Evolutionary conservation across 2,797 vertebrate genomes (phyloP).

Genomic region (Thamnophis elegans): DNA sequence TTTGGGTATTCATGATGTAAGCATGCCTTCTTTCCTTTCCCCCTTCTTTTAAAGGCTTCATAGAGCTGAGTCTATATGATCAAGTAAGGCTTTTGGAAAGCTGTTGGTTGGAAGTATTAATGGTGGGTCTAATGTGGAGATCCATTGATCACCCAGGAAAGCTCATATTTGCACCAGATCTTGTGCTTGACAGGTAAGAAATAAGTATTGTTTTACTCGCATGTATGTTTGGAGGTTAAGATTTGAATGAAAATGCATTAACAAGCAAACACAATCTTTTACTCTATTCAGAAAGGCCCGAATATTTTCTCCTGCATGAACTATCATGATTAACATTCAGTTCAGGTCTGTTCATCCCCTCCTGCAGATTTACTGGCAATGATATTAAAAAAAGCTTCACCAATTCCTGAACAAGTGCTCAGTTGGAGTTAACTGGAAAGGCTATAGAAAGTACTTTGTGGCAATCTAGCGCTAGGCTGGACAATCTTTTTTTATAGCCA

Average conservation of each 20-base stretch:
- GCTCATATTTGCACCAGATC: slow-evolving; percentile 93
- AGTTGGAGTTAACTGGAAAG: neutral
- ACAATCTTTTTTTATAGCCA: neutral
- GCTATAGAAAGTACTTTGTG: neutral
- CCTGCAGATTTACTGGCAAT: neutral
- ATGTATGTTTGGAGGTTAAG: too few relatives aligned
- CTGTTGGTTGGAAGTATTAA: slow-evolving; percentile 96
- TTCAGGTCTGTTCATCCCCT: neutral
- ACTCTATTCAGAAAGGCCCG: neutral
- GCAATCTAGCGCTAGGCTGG: neutral
- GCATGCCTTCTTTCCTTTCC: slow-evolving; percentile 2
- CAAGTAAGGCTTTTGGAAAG: slow-evolving; percentile 94
- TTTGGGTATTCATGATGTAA: slow-evolving; percentile 18
- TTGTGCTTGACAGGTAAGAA: slow-evolving; percentile 89
- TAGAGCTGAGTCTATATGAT: slow-evolving; percentile 86
- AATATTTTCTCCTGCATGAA: neutral
- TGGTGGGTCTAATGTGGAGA: slow-evolving; percentile 97
- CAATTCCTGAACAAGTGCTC: neutral
- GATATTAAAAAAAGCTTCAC: neutral
- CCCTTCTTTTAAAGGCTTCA: slow-evolving; percentile 78
- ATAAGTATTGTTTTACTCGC: too few relatives aligned
- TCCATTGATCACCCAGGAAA: slow-evolving; percentile 94
- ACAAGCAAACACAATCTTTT: neutral
- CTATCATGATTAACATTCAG: neutral
- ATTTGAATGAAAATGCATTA: neutral